Percentiles rank a stretch among this genome's conserved stretches.
phyloP scores from a whole-genome alignment of 2,888 invertebrate species.

The Myopa tessellatipennis region DNA sequence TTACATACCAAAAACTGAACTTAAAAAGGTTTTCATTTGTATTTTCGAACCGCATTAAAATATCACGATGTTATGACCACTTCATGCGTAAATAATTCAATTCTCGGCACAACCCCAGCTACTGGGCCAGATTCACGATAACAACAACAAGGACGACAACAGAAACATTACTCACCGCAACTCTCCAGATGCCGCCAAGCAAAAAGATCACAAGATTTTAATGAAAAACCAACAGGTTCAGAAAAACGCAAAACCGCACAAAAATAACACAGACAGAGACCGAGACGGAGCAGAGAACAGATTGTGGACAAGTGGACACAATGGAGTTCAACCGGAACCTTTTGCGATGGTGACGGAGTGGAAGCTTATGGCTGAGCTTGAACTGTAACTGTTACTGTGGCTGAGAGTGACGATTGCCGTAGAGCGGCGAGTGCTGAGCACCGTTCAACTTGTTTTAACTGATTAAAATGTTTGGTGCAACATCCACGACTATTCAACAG shows the following conservation, averaged over 20 bases:
- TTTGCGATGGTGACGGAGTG: slow-evolving; percentile 8
- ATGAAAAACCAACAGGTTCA: slow-evolving; percentile 14
- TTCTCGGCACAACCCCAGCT: slow-evolving; percentile 8
- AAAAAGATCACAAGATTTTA: background rate
- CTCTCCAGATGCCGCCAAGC: slow-evolving; percentile 6
- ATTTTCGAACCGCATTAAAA: too few species aligned
- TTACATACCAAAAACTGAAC: too few species aligned
- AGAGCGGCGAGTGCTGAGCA: background rate
- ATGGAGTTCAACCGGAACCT: slow-evolving; percentile 23
- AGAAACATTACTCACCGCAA: background rate
- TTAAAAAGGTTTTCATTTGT: too few species aligned
- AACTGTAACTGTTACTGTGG: background rate
- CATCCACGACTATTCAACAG: background rate
- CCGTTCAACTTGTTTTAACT: slow-evolving; percentile 36
- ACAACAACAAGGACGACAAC: background rate
- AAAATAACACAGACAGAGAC: slow-evolving; percentile 8
- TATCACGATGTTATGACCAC: slow-evolving; percentile 41
- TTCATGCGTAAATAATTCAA: slow-evolving; percentile 49
- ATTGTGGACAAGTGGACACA: slow-evolving; percentile 30
- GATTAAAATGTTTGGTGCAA: slow-evolving; percentile 34
- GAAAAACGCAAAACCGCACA: background rate
- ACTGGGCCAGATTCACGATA: background rate
- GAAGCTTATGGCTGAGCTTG: slow-evolving; percentile 6
- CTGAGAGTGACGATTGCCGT: slow-evolving; percentile 22
- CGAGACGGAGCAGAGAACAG: slow-evolving; percentile 2